A percentile compares a stretch with the other conserved stretches of the same genome.
Evolutionary conservation across 2,113 vertebrate species (phyloP).

Genomic region (Gambusia holbrooki): DNA sequence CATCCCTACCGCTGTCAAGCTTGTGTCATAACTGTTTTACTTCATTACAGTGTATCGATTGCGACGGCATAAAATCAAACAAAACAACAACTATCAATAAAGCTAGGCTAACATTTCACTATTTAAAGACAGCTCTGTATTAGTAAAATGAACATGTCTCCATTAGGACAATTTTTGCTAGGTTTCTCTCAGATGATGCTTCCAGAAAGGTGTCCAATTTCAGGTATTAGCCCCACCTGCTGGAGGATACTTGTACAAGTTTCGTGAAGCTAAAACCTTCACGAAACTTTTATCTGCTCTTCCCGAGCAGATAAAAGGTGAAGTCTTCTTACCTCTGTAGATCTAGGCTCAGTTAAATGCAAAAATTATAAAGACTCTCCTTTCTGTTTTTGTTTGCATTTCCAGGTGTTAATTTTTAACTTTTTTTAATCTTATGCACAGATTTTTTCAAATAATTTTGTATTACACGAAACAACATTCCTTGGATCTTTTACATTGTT

Average conservation of each 20-base stretch:
- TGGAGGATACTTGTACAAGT: background rate
- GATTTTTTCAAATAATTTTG: background rate
- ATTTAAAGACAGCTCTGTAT: background rate
- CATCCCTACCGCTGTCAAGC: background rate
- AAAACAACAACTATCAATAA: conserved; percentile 12
- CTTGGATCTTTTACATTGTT: background rate
- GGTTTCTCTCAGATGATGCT: background rate
- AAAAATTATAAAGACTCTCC: background rate
- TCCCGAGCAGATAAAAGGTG: too few relatives aligned
- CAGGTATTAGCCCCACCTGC: background rate
- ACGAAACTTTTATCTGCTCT: too few relatives aligned
- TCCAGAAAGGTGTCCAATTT: background rate
- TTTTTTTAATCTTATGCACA: background rate
- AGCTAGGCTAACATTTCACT: background rate
- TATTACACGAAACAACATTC: background rate
- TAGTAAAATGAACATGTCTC: background rate
- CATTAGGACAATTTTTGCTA: background rate
- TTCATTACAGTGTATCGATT: conserved; percentile 6
- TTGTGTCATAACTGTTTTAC: conserved; percentile 35
- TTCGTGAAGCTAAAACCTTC: background rate
- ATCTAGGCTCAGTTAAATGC: background rate
- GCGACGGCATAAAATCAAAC: conserved; percentile 45
- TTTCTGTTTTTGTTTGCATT: background rate
- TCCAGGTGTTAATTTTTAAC: too few relatives aligned
- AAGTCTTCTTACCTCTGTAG: too few relatives aligned